A percentile compares a stretch with the other conserved stretches of the same genome.
Conservation (phyloP, 2,888 invertebrate genomes). For the Ceraclea dissimilis region DNA sequence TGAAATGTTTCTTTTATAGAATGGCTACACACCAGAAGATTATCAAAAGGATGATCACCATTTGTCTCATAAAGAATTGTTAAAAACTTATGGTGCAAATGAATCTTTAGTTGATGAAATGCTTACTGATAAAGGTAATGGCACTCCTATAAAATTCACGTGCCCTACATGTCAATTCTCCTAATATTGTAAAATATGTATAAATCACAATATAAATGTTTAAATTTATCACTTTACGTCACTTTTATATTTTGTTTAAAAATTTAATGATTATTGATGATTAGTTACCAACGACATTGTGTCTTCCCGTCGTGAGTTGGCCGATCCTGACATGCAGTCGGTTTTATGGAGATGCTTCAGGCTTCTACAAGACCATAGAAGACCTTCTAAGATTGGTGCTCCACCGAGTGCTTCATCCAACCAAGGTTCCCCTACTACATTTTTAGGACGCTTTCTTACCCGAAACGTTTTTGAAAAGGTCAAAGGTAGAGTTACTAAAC, state of each 20-base stretch:
- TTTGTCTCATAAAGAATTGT: conserved; percentile 59
- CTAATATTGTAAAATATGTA: not conserved
- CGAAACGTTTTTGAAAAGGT: conserved; percentile 65
- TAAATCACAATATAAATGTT: not conserved
- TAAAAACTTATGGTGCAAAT: conserved; percentile 62
- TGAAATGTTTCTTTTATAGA: conserved; percentile 43
- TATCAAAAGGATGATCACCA: conserved; percentile 62
- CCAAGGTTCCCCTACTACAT: conserved; percentile 46
- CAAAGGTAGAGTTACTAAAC: conserved; percentile 67
- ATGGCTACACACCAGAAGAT: conserved; percentile 71
- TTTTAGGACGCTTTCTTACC: conserved; percentile 69
- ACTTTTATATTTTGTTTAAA: conserved; percentile 3
- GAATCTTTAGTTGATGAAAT: conserved; percentile 60
- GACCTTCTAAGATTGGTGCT: conserved; percentile 46
- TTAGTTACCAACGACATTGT: conserved; percentile 68
- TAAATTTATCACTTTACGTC: not conserved
- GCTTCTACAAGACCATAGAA: conserved; percentile 56
- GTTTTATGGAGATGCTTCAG: conserved; percentile 71
- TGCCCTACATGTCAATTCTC: not conserved
- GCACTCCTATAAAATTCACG: not conserved
- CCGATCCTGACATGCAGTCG: conserved; percentile 60
- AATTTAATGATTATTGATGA: conserved; percentile 4
- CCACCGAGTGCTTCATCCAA: conserved; percentile 54
- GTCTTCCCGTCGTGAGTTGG: conserved; percentile 65
- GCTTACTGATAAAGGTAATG: conserved; percentile 71